Evolutionary conservation across 2,797 vertebrate genomes (phyloP).

Genomic region (Danio aesculapii): DNA sequence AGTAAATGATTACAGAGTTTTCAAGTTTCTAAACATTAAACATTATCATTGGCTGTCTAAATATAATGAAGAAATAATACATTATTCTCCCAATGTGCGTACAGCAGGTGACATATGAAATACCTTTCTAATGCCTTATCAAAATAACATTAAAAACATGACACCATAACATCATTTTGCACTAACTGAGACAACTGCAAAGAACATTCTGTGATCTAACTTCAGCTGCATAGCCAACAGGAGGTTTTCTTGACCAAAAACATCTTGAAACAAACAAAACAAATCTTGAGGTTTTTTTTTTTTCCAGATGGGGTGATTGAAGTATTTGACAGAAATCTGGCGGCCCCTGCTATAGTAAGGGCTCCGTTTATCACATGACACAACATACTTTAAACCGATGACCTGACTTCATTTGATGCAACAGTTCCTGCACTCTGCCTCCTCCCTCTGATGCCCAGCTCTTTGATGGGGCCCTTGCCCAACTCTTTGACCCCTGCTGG

Average conservation of each 20-base stretch:
- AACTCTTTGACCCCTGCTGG: neutral
- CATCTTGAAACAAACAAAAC: no score
- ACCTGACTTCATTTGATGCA: slow-evolving; percentile 14
- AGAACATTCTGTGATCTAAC: neutral
- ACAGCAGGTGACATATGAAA: neutral
- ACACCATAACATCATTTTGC: neutral
- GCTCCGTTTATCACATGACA: slow-evolving; percentile 19
- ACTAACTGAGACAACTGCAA: neutral
- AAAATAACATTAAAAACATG: neutral
- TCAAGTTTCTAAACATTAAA: no score
- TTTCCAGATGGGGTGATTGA: slow-evolving; percentile 4
- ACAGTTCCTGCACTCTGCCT: slow-evolving; percentile 9
- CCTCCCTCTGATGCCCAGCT: neutral
- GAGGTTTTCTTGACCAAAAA: neutral
- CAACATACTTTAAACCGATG: slow-evolving; percentile 20
- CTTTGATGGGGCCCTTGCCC: slow-evolving; percentile 3
- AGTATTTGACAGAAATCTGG: neutral
- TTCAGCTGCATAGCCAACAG: neutral
- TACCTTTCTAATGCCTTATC: neutral
- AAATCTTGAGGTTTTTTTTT: neutral
- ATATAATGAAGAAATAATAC: no score
- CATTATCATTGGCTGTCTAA: no score
- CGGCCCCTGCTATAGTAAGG: neutral
- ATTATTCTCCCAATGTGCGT: no score
- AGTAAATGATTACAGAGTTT: neutral